A percentile compares a stretch with the other conserved stretches of the same genome.
These are phyloP conservation scores for Lottia gigantea DNA, from an alignment of 2,888 invertebrate species.

Conservation along the genomic window DNA sequence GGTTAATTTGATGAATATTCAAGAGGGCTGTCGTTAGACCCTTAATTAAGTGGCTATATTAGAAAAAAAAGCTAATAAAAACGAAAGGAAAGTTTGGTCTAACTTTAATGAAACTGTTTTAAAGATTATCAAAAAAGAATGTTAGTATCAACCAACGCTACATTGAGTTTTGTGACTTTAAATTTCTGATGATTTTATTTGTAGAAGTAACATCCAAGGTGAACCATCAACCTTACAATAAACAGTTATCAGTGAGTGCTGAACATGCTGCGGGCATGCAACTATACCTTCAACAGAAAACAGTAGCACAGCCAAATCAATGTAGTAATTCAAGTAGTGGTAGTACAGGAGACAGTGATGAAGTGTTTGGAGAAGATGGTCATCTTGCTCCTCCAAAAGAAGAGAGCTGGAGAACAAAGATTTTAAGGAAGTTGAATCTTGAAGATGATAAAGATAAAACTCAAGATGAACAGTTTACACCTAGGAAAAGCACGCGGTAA, in stretches of 20 bases:
- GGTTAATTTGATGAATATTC: too few relatives aligned
- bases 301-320: not conserved
- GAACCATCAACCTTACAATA: not conserved
- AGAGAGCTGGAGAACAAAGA: slow-evolving; percentile 15
- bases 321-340: slow-evolving; percentile 25
- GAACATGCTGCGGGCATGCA: slow-evolving; percentile 3
- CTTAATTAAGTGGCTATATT: too few relatives aligned
- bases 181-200: not conserved
- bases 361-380: slow-evolving; percentile 39
- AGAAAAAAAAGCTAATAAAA: too few relatives aligned
- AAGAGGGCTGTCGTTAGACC: too few relatives aligned
- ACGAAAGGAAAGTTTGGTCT: too few relatives aligned
- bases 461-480: not conserved
- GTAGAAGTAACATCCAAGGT: not conserved
- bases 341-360: slow-evolving; percentile 40
- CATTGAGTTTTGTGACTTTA: too few relatives aligned
- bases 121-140: too few relatives aligned
- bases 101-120: too few relatives aligned
- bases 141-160: too few relatives aligned
- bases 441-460: slow-evolving; percentile 14
- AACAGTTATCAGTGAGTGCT: not conserved
- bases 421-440: slow-evolving; percentile 10
- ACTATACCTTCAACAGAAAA: not conserved
- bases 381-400: not conserved
- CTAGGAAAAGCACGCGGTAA: too few relatives aligned